These are phyloP conservation scores for Chrysomallon squamiferum DNA, from an alignment of 1,140 invertebrate genomes.

Conservation along the genomic window DNA sequence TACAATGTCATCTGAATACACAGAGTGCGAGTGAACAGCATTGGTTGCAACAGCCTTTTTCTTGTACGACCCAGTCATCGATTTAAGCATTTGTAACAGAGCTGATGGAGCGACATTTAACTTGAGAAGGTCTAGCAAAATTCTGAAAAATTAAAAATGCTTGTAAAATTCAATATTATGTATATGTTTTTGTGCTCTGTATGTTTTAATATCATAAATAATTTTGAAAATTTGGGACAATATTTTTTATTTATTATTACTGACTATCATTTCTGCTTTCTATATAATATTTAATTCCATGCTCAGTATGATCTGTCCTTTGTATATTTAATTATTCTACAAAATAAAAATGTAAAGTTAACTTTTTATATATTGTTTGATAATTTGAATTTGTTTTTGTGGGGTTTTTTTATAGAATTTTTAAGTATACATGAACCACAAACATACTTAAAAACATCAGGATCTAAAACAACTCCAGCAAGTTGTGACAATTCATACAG, in stretches of 20 bases:
- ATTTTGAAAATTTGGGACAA: not conserved
- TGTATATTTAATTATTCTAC: too few relatives aligned
- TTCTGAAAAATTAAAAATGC: constrained; percentile 39
- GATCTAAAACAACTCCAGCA: constrained; percentile 48
- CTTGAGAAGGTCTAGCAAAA: constrained; percentile 49
- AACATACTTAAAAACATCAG: constrained; percentile 52
- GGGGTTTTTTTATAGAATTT: too few relatives aligned
- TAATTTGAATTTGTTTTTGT: too few relatives aligned
- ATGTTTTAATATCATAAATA: not conserved
- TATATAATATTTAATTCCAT: too few relatives aligned
- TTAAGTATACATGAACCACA: not conserved
- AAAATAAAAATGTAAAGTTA: too few relatives aligned
- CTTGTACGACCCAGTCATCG: constrained; percentile 38
- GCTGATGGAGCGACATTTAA: constrained; percentile 52
- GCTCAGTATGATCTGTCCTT: too few relatives aligned
- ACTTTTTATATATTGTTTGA: too few relatives aligned
- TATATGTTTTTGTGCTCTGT: not conserved
- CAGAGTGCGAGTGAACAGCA: too few relatives aligned
- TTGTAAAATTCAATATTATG: not conserved
- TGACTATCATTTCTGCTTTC: too few relatives aligned
- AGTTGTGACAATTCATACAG: constrained; percentile 47
- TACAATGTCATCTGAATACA: too few relatives aligned
- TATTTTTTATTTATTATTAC: not conserved
- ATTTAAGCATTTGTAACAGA: constrained; percentile 45
- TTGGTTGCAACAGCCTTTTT: constrained; percentile 15